Percentiles rank a stretch among this genome's conserved stretches.
Conservation (phyloP, 2,888 invertebrate genomes). For the Scaptomyza caliginosa region DNA sequence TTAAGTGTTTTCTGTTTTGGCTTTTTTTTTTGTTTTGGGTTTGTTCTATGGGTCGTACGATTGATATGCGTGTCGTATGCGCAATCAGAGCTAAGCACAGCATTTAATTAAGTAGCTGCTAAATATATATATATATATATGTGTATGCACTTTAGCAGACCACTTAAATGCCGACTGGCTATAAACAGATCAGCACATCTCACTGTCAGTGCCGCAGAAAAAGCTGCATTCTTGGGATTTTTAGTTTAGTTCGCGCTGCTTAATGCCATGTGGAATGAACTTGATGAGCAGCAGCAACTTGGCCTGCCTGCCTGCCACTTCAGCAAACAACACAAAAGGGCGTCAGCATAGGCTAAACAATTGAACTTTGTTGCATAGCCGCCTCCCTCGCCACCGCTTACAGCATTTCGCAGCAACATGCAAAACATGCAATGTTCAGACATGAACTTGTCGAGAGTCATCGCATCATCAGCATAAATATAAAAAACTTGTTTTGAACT, state of each 20-base stretch:
- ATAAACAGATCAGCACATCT: constrained; percentile 63
- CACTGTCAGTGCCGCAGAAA: constrained; percentile 69
- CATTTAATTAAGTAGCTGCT: constrained; percentile 27
- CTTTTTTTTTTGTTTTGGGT: neutral
- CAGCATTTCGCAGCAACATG: constrained; percentile 37
- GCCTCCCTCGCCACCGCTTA: neutral
- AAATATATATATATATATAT: too few relatives aligned
- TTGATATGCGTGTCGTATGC: constrained; percentile 38
- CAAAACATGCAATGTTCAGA: constrained; percentile 60
- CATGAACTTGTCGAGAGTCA: constrained; percentile 61
- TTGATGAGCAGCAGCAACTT: constrained; percentile 58
- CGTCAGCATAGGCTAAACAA: constrained; percentile 41
- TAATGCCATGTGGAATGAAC: constrained; percentile 79
- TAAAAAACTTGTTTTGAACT: constrained; percentile 52
- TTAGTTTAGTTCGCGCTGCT: constrained; percentile 56
- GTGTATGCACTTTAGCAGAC: constrained; percentile 17
- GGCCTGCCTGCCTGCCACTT: constrained; percentile 51
- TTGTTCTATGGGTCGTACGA: constrained; percentile 26
- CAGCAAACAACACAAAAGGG: constrained; percentile 53
- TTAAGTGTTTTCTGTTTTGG: constrained; percentile 14
- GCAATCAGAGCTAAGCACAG: constrained; percentile 28
- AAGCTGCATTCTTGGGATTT: constrained; percentile 68
- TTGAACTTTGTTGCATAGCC: constrained; percentile 53
- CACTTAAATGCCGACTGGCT: constrained; percentile 69
- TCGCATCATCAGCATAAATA: constrained; percentile 29